Percentiles rank a stretch among this genome's conserved stretches.
These are phyloP conservation scores for Agriopis aurantiaria DNA, from an alignment of 2,888 invertebrate genomes.

Conservation along the genomic window DNA sequence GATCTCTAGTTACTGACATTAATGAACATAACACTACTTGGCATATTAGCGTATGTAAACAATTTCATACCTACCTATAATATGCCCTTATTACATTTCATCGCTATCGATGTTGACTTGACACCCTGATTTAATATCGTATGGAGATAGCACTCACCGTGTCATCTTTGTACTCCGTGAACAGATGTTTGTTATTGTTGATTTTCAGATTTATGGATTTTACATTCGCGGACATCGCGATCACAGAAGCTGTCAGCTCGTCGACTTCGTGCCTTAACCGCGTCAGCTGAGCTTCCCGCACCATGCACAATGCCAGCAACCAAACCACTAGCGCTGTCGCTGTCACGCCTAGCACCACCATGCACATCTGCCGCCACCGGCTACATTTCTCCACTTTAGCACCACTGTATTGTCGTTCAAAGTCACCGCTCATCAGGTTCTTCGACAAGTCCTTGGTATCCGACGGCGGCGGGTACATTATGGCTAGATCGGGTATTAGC, in stretches of 20 bases:
- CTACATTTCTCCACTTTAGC: conserved; percentile 62
- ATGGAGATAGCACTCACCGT: conserved; percentile 67
- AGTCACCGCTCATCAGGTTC: conserved; percentile 80
- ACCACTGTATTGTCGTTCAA: conserved; percentile 72
- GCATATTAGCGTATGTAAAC: conserved; percentile 27
- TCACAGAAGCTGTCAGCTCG: conserved; percentile 73
- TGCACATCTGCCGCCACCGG: conserved; percentile 60
- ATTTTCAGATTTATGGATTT: conserved; percentile 73
- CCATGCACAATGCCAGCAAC: conserved; percentile 70
- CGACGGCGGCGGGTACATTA: conserved; percentile 77
- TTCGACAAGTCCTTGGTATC: conserved; percentile 76
- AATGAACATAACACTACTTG: background rate
- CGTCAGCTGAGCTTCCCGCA: conserved; percentile 71
- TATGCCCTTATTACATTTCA: conserved; percentile 19
- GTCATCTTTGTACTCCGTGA: conserved; percentile 77
- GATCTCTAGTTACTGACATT: conserved; percentile 5
- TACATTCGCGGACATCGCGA: conserved; percentile 71
- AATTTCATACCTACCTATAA: conserved; percentile 3
- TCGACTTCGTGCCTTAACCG: conserved; percentile 72
- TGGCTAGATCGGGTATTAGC: conserved; percentile 69
- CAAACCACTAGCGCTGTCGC: conserved; percentile 59
- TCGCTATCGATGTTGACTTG: conserved; percentile 37
- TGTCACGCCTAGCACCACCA: conserved; percentile 53
- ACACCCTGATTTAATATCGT: conserved; percentile 32
- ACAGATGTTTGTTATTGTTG: conserved; percentile 65